Conservation (phyloP, 2,888 invertebrate genomes). For the Oligia fasciuncula region DNA sequence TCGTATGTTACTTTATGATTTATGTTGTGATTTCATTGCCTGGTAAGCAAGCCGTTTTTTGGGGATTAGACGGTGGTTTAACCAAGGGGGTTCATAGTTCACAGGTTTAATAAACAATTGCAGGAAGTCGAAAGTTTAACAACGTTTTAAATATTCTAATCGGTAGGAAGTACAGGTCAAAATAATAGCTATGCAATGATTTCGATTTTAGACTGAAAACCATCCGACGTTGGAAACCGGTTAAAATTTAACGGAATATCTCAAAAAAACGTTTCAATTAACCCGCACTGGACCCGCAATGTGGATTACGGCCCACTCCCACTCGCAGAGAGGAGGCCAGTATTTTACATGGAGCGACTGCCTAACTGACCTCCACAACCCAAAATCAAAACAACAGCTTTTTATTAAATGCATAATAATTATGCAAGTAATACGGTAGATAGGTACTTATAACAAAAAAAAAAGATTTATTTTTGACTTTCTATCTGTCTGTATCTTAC, state of each 20-base stretch:
- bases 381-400: too few relatives aligned
- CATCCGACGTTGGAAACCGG: accelerated
- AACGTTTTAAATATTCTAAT: neutral
- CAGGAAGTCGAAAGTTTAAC: too few relatives aligned
- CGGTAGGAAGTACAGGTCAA: neutral
- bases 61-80: neutral
- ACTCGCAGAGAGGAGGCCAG: too few relatives aligned
- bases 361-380: too few relatives aligned
- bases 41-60: conserved; percentile 22
- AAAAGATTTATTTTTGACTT: too few relatives aligned
- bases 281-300: too few relatives aligned
- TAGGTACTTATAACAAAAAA: too few relatives aligned
- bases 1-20: conserved; percentile 44
- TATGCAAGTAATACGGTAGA: too few relatives aligned
- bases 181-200: neutral
- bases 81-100: neutral
- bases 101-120: neutral
- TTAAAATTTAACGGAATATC: neutral
- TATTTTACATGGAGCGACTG: too few relatives aligned
- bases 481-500: too few relatives aligned
- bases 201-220: neutral
- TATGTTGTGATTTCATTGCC: conserved; percentile 40
- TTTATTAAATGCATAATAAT: too few relatives aligned
- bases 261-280: neutral
- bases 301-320: too few relatives aligned